Conservation (phyloP, 2,797 vertebrate genomes). For the Sandelia bainsii region DNA sequence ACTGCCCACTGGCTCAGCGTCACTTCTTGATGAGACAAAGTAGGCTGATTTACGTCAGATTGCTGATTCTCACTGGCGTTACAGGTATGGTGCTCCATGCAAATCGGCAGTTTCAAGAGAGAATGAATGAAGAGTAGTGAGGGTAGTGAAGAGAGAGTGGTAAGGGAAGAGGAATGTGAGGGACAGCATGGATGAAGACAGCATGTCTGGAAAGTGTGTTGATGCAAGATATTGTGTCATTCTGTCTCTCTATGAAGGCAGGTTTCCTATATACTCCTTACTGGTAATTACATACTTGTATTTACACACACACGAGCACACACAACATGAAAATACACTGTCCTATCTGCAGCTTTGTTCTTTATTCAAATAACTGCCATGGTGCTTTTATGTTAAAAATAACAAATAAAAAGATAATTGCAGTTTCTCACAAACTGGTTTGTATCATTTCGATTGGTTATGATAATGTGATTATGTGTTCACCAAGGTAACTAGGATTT, state of each 20-base stretch:
- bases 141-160: too few species aligned
- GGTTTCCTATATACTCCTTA: slow-evolving; percentile 49
- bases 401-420: slow-evolving; percentile 7
- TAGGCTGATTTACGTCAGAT: slow-evolving; percentile 40
- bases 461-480: not conserved
- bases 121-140: too few species aligned
- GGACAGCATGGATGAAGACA: not conserved
- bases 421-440: not conserved
- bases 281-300: slow-evolving; percentile 22
- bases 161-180: too few species aligned
- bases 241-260: slow-evolving; percentile 42
- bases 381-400: slow-evolving; percentile 3
- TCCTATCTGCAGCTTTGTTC: slow-evolving; percentile 33
- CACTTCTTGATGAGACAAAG: slow-evolving; percentile 47
- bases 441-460: not conserved
- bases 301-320: slow-evolving; percentile 14
- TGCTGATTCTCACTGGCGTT: slow-evolving; percentile 43
- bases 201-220: slow-evolving; percentile 51
- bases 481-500: not conserved
- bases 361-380: slow-evolving; percentile 6
- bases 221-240: slow-evolving; percentile 34
- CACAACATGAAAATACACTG: slow-evolving; percentile 9
- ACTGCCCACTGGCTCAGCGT: slow-evolving; percentile 37
- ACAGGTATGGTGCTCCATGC: slow-evolving; percentile 37
- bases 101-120: slow-evolving; percentile 6